Percentiles rank a stretch among this genome's conserved stretches.
Conservation (phyloP, 2,113 vertebrate genomes). For the Odobenus rosmarus region DNA sequence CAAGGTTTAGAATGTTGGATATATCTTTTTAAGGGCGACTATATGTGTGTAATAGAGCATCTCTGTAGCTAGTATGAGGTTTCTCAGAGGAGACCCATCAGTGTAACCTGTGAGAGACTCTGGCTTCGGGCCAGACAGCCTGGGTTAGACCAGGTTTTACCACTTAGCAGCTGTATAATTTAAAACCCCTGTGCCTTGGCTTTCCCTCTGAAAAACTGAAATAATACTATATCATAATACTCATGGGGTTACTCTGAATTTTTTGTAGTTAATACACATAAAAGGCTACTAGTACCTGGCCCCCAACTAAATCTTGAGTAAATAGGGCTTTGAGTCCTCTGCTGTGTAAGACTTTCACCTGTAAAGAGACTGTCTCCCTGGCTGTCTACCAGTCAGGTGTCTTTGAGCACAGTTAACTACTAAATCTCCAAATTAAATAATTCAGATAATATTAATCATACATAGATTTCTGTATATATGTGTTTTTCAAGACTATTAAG, state of each 20-base stretch:
- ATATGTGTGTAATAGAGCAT: not conserved
- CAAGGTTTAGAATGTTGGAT: not conserved
- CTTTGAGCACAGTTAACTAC: constrained; percentile 15
- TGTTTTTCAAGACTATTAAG: not conserved
- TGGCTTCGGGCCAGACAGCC: not conserved
- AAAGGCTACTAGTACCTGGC: not conserved
- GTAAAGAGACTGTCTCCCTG: not conserved
- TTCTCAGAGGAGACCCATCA: not conserved
- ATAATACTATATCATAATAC: not conserved
- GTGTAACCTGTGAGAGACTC: not conserved
- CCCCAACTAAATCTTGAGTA: not conserved
- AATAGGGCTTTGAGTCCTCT: not conserved
- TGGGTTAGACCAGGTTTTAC: not conserved
- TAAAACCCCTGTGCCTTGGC: not conserved
- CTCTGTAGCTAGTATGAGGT: not conserved
- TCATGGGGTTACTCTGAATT: not conserved
- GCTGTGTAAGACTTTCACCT: not conserved
- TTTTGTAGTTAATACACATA: constrained; percentile 3
- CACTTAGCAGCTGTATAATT: not conserved
- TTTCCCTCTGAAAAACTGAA: not conserved
- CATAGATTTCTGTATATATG: not conserved
- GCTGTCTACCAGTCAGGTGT: not conserved
- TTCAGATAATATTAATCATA: not conserved
- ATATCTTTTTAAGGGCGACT: not conserved
- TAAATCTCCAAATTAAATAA: constrained; percentile 27